Evolutionary conservation across 2,113 vertebrate species (phyloP).

Genomic region (Anoura caudifer): DNA sequence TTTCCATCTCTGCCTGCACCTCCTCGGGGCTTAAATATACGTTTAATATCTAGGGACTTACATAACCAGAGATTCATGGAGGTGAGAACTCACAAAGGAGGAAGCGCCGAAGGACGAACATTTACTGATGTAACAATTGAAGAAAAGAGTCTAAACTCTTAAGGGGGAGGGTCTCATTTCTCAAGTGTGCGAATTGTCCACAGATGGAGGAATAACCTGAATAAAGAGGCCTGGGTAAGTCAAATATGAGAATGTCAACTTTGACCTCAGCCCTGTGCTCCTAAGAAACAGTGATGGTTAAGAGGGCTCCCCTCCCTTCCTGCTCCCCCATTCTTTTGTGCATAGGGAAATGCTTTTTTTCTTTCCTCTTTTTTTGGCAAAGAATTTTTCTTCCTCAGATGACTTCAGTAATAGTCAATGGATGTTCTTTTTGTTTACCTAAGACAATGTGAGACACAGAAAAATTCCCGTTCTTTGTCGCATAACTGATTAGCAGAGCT

Average conservation of each 20-base stretch:
- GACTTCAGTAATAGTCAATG: neutral
- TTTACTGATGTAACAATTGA: neutral
- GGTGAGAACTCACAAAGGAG: constrained; percentile 51
- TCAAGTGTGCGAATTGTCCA: neutral
- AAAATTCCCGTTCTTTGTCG: neutral
- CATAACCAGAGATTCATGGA: constrained; percentile 65
- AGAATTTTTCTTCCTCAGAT: neutral
- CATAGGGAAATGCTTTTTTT: neutral
- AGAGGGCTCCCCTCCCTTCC: neutral
- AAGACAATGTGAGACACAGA: neutral
- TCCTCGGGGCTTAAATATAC: constrained; percentile 75
- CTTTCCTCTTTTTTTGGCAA: neutral
- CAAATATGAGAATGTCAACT: neutral
- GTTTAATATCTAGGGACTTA: constrained; percentile 68
- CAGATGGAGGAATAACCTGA: neutral
- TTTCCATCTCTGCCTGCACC: constrained; percentile 76
- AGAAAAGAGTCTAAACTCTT: neutral
- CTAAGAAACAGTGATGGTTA: neutral
- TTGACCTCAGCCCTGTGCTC: neutral
- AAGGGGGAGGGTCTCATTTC: neutral
- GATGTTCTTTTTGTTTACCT: neutral
- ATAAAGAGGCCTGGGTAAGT: neutral
- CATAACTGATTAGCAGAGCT: neutral
- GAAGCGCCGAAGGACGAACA: neutral
- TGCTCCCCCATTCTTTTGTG: neutral